Evolutionary conservation across 2,888 invertebrate species (phyloP).

Genomic region (Phyllotreta cruciferae): DNA sequence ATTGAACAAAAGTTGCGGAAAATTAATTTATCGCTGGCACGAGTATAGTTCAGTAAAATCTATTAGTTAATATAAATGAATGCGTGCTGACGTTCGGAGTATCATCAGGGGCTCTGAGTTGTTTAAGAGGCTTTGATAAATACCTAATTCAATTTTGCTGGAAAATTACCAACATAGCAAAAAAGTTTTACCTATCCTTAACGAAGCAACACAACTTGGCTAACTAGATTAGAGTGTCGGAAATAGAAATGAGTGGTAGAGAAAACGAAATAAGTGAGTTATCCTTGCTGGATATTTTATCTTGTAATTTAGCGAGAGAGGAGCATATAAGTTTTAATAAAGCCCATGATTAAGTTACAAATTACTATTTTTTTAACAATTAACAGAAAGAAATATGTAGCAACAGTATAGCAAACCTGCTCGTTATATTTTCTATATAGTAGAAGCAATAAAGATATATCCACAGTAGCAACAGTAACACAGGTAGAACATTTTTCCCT

Average conservation of each 20-base stretch:
- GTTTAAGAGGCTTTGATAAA: conserved; percentile 38
- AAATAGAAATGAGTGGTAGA: conserved; percentile 32
- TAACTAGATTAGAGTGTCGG: conserved; percentile 32
- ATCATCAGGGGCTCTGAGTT: conserved; percentile 21
- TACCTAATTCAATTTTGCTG: conserved; percentile 39
- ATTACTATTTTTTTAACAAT: not conserved
- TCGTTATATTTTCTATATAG: not conserved
- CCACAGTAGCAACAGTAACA: conserved; percentile 28
- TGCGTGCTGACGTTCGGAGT: conserved; percentile 18
- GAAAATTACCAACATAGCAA: conserved; percentile 38
- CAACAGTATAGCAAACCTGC: too few species aligned
- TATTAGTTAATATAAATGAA: conserved; percentile 3
- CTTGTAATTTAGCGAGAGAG: conserved; percentile 12
- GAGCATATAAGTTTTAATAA: conserved; percentile 17
- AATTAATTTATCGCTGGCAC: too few species aligned
- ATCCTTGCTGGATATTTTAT: conserved; percentile 27
- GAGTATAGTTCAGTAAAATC: not conserved
- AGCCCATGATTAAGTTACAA: conserved; percentile 6
- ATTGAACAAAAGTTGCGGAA: too few species aligned
- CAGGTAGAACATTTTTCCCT: conserved; percentile 42
- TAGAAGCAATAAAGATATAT: not conserved
- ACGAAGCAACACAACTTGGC: conserved; percentile 39
- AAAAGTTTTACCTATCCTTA: conserved; percentile 39
- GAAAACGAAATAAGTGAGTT: conserved; percentile 31
- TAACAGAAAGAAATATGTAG: too few species aligned